Evolutionary conservation across 2,113 vertebrate genomes (phyloP).

Genomic region (Oreochromis spilurus): DNA sequence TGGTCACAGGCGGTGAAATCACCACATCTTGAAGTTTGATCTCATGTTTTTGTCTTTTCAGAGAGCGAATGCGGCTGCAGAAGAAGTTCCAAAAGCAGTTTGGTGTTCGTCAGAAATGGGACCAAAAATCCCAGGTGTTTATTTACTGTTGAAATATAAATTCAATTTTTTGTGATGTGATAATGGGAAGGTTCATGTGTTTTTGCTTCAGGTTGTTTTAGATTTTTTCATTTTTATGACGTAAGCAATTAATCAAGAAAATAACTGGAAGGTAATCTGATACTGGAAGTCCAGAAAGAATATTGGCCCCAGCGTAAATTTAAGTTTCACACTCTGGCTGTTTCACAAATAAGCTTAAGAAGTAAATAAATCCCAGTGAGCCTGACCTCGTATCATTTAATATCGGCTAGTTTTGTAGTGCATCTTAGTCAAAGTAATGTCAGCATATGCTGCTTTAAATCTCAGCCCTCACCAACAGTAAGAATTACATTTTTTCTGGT

Average conservation of each 20-base stretch:
- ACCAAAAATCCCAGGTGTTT: constrained; percentile 95
- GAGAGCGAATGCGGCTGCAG: constrained; percentile 93
- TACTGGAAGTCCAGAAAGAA: not conserved
- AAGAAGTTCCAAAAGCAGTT: constrained; percentile 99
- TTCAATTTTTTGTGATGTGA: accelerated
- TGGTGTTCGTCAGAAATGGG: constrained; percentile 98
- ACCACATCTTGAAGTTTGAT: not conserved
- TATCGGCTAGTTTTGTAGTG: not conserved
- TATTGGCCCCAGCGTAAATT: too few species aligned
- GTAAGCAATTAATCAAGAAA: not conserved
- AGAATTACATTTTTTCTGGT: not conserved
- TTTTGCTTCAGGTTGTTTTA: not conserved
- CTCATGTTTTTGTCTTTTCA: constrained; percentile 35
- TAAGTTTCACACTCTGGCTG: not conserved
- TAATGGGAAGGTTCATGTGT: not conserved
- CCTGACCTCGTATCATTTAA: not conserved
- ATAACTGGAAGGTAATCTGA: not conserved
- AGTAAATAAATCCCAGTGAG: not conserved
- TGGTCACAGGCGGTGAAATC: accelerated
- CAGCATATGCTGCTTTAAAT: not conserved
- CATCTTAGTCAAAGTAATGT: not conserved
- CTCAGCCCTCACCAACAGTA: not conserved
- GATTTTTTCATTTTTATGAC: not conserved
- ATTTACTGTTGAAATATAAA: not conserved
- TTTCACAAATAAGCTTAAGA: not conserved